Percentiles rank a stretch among this genome's conserved stretches.
Evolutionary conservation across 2,113 vertebrate species (phyloP).

Genomic region (Diglossa brunneiventris): DNA sequence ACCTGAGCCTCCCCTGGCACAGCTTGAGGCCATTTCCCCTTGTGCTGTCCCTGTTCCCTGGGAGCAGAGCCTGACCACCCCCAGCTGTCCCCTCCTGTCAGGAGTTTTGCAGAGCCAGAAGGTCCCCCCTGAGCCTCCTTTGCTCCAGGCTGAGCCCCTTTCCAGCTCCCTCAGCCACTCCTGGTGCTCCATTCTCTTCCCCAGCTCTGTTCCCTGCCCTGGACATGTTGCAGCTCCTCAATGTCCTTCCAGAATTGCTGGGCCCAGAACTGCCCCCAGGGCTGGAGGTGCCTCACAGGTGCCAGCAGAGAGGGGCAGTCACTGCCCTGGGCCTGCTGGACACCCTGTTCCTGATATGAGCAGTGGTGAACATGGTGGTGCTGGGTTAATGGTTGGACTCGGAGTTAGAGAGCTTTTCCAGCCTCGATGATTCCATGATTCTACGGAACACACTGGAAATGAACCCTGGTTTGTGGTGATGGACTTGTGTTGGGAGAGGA

Average conservation of each 20-base stretch:
- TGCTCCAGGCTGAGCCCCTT: background rate
- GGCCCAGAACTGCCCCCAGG: background rate
- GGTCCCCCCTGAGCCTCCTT: background rate
- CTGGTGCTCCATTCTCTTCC: background rate
- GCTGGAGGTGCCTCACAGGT: background rate
- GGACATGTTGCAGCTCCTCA: background rate
- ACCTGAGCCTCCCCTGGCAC: background rate
- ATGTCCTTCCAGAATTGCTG: background rate
- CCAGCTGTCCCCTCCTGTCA: rapidly evolving
- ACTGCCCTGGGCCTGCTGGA: background rate
- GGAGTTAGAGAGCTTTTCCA: background rate
- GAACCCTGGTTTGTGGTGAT: background rate
- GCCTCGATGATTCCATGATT: background rate
- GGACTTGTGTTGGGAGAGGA: background rate
- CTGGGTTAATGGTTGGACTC: rapidly evolving
- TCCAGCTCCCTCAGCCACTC: background rate
- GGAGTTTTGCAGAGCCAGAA: background rate
- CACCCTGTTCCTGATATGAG: background rate
- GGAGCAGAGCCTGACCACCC: background rate
- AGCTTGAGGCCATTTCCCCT: rapidly evolving
- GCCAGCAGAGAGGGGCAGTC: background rate
- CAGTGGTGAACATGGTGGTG: background rate
- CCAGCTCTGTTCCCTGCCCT: background rate
- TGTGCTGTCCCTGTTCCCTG: background rate
- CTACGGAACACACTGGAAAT: background rate